Percentiles rank a stretch among this genome's conserved stretches.
Conservation (phyloP, 2,113 vertebrate genomes). For the Pluvialis apricaria region DNA sequence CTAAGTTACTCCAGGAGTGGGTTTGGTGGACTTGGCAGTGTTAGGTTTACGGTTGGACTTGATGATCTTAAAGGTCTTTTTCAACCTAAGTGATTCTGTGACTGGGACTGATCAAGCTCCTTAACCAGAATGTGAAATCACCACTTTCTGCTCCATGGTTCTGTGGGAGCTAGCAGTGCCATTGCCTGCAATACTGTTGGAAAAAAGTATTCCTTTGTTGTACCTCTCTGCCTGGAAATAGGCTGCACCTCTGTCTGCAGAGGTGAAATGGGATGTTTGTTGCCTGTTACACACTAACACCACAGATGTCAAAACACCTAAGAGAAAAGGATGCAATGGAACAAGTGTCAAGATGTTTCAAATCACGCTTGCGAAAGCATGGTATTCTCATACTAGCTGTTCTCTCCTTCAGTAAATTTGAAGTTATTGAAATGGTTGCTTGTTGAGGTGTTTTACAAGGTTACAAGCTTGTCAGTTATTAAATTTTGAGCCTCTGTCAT, state of each 20-base stretch:
- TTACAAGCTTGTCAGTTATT: background rate
- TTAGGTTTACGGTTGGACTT: too few species aligned
- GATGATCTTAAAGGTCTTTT: too few species aligned
- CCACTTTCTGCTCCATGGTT: fast-evolving
- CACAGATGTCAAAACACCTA: background rate
- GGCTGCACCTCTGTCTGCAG: background rate
- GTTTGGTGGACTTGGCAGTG: too few species aligned
- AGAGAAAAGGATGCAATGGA: background rate
- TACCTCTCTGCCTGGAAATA: background rate
- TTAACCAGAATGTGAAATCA: background rate
- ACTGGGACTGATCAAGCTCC: background rate
- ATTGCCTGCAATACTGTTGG: background rate
- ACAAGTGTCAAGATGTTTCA: background rate
- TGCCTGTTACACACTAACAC: background rate
- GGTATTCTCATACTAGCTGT: background rate
- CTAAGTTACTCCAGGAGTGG: too few species aligned
- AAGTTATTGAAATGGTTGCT: background rate
- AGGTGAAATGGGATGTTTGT: background rate
- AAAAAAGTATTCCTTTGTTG: background rate
- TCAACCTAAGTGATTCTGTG: too few species aligned
- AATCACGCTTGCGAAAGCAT: background rate
- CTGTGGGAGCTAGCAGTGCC: background rate
- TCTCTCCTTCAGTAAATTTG: background rate
- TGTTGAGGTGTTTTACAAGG: too few species aligned
- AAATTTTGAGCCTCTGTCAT: background rate